A percentile compares a stretch with the other conserved stretches of the same genome.
These are phyloP conservation scores for Falcaria lacertinaria DNA, from an alignment of 2,888 invertebrate species.

Conservation along the genomic window DNA sequence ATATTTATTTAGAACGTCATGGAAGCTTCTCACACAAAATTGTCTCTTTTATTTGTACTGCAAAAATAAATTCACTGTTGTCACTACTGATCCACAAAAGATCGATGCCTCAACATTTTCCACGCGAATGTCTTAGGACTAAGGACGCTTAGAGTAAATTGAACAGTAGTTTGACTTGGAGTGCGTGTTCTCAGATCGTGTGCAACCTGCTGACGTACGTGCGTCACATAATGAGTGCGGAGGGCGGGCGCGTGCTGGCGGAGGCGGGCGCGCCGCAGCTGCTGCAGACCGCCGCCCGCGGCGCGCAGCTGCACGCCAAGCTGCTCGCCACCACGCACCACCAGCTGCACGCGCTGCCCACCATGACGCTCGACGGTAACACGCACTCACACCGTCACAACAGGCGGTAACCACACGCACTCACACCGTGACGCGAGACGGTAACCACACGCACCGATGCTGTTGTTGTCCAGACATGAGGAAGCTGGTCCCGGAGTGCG, in stretches of 20 bases:
- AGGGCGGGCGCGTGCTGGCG: conserved; percentile 52
- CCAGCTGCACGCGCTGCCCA: conserved; percentile 48
- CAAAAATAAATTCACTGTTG: too few relatives aligned
- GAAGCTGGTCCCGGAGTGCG: conserved; percentile 53
- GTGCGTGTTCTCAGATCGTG: conserved; percentile 77
- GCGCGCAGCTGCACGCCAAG: conserved; percentile 44
- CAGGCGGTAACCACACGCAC: conserved; percentile 18
- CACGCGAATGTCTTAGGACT: too few relatives aligned
- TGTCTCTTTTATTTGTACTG: too few relatives aligned
- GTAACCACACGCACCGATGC: background rate
- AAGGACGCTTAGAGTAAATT: too few relatives aligned
- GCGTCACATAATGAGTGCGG: conserved; percentile 81
- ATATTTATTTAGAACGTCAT: too few relatives aligned
- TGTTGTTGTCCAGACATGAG: conserved; percentile 72
- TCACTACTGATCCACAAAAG: too few relatives aligned
- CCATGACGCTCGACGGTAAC: conserved; percentile 38
- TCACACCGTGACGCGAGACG: conserved; percentile 52
- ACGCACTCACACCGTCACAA: conserved; percentile 45
- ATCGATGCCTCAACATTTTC: too few relatives aligned
- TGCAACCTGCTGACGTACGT: conserved; percentile 86
- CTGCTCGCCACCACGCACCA: conserved; percentile 48
- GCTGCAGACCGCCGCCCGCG: conserved; percentile 37
- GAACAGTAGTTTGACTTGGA: too few relatives aligned
- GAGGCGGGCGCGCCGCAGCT: conserved; percentile 42
- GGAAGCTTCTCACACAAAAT: too few relatives aligned